Conservation (phyloP, 2,888 invertebrate species). For the Nowickia ferox region DNA sequence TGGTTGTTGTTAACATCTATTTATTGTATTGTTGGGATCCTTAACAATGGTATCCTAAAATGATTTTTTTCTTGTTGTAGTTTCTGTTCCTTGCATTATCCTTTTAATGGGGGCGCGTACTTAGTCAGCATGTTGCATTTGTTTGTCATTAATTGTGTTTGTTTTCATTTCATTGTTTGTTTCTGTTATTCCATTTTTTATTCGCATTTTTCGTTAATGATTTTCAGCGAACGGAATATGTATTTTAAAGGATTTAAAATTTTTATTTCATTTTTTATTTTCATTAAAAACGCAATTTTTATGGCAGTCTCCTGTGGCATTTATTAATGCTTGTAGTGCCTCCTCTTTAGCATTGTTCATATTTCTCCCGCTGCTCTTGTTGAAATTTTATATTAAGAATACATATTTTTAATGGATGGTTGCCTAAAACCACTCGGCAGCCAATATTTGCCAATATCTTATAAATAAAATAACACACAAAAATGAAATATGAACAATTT, state of each 20-base stretch:
- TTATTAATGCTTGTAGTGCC: constrained; percentile 27
- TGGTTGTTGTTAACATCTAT: constrained; percentile 50
- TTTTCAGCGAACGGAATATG: constrained; percentile 22
- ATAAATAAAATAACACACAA: background rate
- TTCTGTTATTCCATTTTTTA: constrained; percentile 17
- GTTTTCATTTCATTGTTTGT: constrained; percentile 45
- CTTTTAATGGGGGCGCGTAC: constrained; percentile 70
- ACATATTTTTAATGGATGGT: background rate
- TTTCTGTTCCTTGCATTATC: constrained; percentile 55
- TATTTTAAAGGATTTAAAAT: constrained; percentile 28
- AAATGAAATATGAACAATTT: too few species aligned
- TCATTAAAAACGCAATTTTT: constrained; percentile 42
- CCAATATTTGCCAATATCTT: background rate
- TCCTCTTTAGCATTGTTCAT: constrained; percentile 8
- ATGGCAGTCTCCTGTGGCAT: constrained; percentile 32
- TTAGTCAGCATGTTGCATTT: constrained; percentile 71
- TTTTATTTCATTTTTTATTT: constrained; percentile 32
- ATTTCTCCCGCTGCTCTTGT: constrained; percentile 41
- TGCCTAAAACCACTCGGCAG: background rate
- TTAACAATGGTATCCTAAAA: constrained; percentile 71
- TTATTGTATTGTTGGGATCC: constrained; percentile 64
- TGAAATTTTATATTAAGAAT: constrained; percentile 9
- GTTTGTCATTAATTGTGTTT: constrained; percentile 71
- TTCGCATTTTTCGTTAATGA: constrained; percentile 10
- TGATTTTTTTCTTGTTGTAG: constrained; percentile 53